Conservation (phyloP, 2,888 invertebrate genomes). For the Trissolcus brochymenae region DNA sequence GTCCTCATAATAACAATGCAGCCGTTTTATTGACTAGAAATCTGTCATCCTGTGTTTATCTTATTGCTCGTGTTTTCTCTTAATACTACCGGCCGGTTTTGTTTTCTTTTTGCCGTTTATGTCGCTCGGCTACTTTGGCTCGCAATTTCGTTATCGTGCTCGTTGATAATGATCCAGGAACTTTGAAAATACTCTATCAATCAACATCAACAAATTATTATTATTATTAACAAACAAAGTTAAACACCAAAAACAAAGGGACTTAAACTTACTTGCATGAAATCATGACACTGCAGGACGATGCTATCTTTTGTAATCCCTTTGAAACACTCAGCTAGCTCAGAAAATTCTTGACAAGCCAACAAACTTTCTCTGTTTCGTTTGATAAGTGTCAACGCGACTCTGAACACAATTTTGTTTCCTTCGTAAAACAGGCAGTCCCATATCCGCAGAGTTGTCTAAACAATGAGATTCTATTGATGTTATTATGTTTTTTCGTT, state of each 20-base stretch:
- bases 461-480: slow-evolving; percentile 58
- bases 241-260: neutral
- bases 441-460: slow-evolving; percentile 96
- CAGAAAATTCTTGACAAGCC: slow-evolving; percentile 87
- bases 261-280: slow-evolving; percentile 84
- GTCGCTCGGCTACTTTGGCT: slow-evolving; percentile 79
- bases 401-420: slow-evolving; percentile 93
- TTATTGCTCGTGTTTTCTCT: slow-evolving; percentile 19
- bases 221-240: neutral
- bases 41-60: slow-evolving; percentile 50
- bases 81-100: slow-evolving; percentile 70
- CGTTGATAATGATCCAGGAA: slow-evolving; percentile 86
- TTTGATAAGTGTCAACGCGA: slow-evolving; percentile 89
- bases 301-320: slow-evolving; percentile 86
- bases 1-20: slow-evolving; percentile 1
- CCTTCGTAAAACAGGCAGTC: slow-evolving; percentile 97
- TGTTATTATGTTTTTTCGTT: too few species aligned
- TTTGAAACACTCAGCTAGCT: slow-evolving; percentile 89
- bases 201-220: too few species aligned
- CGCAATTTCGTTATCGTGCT: slow-evolving; percentile 82
- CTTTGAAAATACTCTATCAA: slow-evolving; percentile 86
- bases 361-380: slow-evolving; percentile 84
- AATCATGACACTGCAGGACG: slow-evolving; percentile 90
- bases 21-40: slow-evolving; percentile 67
- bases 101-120: slow-evolving; percentile 76